Conservation (phyloP, 1,140 invertebrate genomes). For the Danaus melanippus region DNA sequence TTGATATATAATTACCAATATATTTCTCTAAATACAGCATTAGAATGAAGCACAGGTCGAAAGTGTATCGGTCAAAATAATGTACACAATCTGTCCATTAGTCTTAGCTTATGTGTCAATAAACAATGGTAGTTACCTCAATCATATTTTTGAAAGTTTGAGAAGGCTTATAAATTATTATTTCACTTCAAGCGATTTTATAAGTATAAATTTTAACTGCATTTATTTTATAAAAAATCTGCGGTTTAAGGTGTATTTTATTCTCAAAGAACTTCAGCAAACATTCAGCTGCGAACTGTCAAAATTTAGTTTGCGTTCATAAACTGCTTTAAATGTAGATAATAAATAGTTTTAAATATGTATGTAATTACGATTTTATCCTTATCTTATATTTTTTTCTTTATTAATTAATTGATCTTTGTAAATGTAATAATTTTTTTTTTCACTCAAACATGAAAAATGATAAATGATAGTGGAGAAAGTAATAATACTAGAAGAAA, state of each 20-base stretch:
- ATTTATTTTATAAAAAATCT: conserved; percentile 10
- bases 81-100: conserved; percentile 23
- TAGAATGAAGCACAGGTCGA: conserved; percentile 18
- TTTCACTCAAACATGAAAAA: too few species aligned
- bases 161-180: too few species aligned
- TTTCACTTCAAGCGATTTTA: too few species aligned
- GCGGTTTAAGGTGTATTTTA: conserved; percentile 11
- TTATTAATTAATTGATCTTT: neutral
- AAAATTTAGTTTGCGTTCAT: conserved; percentile 27
- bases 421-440: too few species aligned
- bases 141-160: conserved; percentile 32
- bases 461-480: too few species aligned
- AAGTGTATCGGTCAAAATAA: conserved; percentile 20
- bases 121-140: conserved; percentile 40
- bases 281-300: conserved; percentile 61
- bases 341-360: neutral
- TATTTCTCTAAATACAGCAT: conserved; percentile 5
- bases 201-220: too few species aligned
- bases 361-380: neutral
- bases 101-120: conserved; percentile 18
- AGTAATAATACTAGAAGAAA: too few species aligned
- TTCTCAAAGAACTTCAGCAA: conserved; percentile 38
- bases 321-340: conserved; percentile 3
- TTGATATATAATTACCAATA: conserved; percentile 13
- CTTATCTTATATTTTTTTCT: too few species aligned